Conservation (phyloP, 2,797 vertebrate genomes). For the Helicolenus hilgendorfi region DNA sequence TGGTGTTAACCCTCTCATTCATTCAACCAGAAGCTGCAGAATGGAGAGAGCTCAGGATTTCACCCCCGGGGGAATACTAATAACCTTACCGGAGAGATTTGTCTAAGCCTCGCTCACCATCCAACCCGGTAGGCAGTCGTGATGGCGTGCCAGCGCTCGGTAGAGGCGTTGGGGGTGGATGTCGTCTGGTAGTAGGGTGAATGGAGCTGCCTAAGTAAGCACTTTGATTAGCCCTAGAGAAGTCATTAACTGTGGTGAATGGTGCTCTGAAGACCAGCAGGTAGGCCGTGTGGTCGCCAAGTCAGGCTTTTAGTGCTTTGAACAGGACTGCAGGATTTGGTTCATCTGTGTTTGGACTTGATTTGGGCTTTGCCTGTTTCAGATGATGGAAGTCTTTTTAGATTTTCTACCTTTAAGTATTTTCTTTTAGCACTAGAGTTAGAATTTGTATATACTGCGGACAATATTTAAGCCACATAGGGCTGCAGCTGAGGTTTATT, state of each 20-base stretch:
- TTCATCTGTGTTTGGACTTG: background rate
- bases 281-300: constrained; percentile 13
- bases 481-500: background rate
- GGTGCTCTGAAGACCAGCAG: constrained; percentile 23
- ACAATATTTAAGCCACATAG: background rate
- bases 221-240: constrained; percentile 46
- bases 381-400: background rate
- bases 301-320: background rate
- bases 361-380: background rate
- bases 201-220: constrained; percentile 31
- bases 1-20: constrained; percentile 58
- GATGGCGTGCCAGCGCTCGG: constrained; percentile 46
- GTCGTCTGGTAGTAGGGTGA: constrained; percentile 6
- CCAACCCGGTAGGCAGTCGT: constrained; percentile 19
- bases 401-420: background rate
- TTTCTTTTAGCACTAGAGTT: background rate
- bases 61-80: constrained; percentile 54
- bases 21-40: constrained; percentile 50
- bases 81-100: constrained; percentile 58
- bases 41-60: constrained; percentile 52
- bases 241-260: constrained; percentile 44
- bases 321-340: background rate
- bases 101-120: constrained; percentile 35
- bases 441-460: background rate
- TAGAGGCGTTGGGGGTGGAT: constrained; percentile 40